Conservation (phyloP, 2,113 vertebrate genomes). For the Dipodomys stephensi region DNA sequence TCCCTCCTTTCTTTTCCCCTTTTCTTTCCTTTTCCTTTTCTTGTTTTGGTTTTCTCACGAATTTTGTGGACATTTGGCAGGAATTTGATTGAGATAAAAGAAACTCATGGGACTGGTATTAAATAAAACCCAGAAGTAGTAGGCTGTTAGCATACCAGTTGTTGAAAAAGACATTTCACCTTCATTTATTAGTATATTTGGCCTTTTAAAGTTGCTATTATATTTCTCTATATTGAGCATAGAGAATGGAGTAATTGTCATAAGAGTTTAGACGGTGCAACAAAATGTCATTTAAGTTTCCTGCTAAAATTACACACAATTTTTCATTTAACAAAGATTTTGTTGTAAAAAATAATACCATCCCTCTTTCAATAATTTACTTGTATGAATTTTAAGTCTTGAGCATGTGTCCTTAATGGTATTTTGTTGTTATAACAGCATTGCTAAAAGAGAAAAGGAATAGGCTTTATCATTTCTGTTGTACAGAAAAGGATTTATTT, state of each 20-base stretch:
- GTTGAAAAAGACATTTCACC: conserved; percentile 68
- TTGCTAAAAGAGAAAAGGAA: conserved; percentile 44
- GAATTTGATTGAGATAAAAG: conserved; percentile 12
- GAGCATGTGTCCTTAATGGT: conserved; percentile 56
- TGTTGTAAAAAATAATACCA: conserved; percentile 62
- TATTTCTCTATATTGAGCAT: conserved; percentile 53
- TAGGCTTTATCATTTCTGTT: conserved; percentile 50
- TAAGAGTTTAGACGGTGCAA: conserved; percentile 47
- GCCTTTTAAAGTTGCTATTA: conserved; percentile 68
- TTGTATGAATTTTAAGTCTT: conserved; percentile 70
- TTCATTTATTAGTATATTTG: conserved; percentile 22
- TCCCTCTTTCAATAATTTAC: conserved; percentile 62
- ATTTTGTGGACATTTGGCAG: conserved; percentile 48
- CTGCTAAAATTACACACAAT: conserved; percentile 66
- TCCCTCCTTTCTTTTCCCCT: no score
- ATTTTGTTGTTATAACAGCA: conserved; percentile 52
- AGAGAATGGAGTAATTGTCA: conserved; percentile 73
- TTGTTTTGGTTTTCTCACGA: conserved; percentile 58
- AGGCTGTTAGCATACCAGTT: conserved; percentile 21
- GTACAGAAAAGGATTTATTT: conserved; percentile 51
- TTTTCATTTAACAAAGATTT: conserved; percentile 57
- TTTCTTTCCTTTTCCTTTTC: not conserved
- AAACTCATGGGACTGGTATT: conserved; percentile 40
- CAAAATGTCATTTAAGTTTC: conserved; percentile 72
- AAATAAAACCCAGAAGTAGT: conserved; percentile 31